phyloP scores from a whole-genome alignment of 2,113 vertebrate genomes.

The Mormyrus iriodes region DNA sequence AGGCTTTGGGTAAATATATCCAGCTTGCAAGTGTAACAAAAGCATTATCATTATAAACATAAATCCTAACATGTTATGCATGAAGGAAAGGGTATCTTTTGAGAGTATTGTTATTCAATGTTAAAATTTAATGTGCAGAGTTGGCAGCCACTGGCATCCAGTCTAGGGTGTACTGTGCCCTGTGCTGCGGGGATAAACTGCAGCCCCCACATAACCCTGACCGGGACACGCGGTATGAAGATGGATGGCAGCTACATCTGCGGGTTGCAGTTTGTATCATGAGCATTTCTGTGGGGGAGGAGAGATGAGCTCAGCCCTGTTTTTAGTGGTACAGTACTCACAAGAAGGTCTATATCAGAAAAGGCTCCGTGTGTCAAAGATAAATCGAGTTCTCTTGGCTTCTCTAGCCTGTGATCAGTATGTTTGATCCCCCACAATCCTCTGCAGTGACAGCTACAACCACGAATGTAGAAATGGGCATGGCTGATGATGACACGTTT shows the following conservation, averaged over 20 bases:
- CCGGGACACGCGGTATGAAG: neutral
- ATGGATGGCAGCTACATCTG: neutral
- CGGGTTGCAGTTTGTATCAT: neutral
- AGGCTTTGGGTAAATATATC: neutral
- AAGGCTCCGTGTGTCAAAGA: neutral
- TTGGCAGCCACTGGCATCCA: neutral
- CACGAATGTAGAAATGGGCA: neutral
- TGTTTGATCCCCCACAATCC: neutral
- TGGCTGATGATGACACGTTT: neutral
- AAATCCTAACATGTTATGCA: neutral
- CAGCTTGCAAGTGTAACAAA: neutral
- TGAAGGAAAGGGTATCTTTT: neutral
- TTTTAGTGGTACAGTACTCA: neutral
- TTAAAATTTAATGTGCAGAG: neutral
- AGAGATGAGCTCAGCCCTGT: neutral
- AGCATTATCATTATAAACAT: neutral
- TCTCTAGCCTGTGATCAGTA: neutral
- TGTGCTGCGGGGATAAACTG: neutral
- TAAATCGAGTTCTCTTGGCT: neutral
- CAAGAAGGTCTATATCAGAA: neutral
- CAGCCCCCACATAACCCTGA: neutral
- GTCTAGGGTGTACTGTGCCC: neutral
- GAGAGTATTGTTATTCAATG: neutral
- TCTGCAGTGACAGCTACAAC: neutral
- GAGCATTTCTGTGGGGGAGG: neutral